Evolutionary conservation across 92 coral and sea anemone species (phyloP).

Genomic region (Heteractis magnifica): DNA sequence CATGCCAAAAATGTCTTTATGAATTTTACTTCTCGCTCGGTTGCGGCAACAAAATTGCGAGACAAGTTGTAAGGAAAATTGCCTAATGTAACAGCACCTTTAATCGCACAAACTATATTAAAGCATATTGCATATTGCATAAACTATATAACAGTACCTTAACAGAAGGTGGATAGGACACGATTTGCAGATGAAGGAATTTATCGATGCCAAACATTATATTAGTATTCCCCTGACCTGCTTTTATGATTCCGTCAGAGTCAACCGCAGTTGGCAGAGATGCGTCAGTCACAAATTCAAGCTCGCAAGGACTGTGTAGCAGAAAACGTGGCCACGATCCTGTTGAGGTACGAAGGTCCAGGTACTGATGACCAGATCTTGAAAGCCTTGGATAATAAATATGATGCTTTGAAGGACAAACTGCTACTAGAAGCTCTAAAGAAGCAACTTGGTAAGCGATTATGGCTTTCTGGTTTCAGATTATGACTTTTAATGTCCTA

Average conservation of each 20-base stretch:
- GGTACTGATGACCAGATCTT: slow-evolving; percentile 83
- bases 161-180: too few relatives aligned
- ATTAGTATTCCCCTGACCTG: background rate
- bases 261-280: slow-evolving; percentile 65
- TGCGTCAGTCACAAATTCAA: slow-evolving; percentile 68
- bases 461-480: background rate
- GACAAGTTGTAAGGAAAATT: too few relatives aligned
- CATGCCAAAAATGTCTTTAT: too few relatives aligned
- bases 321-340: slow-evolving; percentile 82
- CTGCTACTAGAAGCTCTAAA: slow-evolving; percentile 83
- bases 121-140: too few relatives aligned
- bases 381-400: slow-evolving; percentile 80
- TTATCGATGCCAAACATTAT: background rate
- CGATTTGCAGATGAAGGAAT: too few relatives aligned
- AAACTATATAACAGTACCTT: too few relatives aligned
- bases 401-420: slow-evolving; percentile 88
- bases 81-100: too few relatives aligned
- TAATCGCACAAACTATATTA: too few relatives aligned
- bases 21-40: too few relatives aligned
- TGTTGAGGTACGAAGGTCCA: slow-evolving; percentile 86
- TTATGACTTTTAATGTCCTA: too few relatives aligned
- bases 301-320: slow-evolving; percentile 68
- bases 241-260: slow-evolving; percentile 29
- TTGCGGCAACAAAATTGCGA: too few relatives aligned
- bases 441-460: slow-evolving; percentile 78